phyloP scores from a whole-genome alignment of 2,113 vertebrate genomes.

The Alethe castanea region DNA sequence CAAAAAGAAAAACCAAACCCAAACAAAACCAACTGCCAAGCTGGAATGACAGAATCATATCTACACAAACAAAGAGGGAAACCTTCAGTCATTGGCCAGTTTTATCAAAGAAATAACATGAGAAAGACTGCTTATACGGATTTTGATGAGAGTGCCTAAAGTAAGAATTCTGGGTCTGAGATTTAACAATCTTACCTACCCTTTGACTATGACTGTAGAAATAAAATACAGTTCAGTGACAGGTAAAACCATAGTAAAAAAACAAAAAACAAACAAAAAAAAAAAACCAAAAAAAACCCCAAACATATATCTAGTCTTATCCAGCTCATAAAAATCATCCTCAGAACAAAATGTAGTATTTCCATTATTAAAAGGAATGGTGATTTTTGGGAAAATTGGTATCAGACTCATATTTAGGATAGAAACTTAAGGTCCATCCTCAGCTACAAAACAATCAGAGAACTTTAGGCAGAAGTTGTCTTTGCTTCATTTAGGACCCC shows the following conservation, averaged over 20 bases:
- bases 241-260: neutral
- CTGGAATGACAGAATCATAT: neutral
- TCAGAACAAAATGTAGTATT: neutral
- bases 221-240: neutral
- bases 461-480: neutral
- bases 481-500: neutral
- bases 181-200: neutral
- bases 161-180: neutral
- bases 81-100: neutral
- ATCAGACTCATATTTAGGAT: neutral
- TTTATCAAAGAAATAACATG: conserved; percentile 18
- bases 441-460: neutral
- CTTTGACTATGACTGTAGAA: neutral
- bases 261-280: neutral
- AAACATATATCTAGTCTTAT: neutral
- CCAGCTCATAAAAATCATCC: neutral
- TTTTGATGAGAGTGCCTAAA: neutral
- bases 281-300: too few species aligned
- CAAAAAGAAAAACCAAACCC: too few species aligned
- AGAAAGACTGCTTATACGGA: neutral
- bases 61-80: neutral
- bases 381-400: neutral
- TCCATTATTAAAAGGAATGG: neutral
- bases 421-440: neutral
- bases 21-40: neutral